A percentile compares a stretch with the other conserved stretches of the same genome.
Evolutionary conservation across 2,888 invertebrate genomes (phyloP).

Genomic region (Notocelia uddmanniana): DNA sequence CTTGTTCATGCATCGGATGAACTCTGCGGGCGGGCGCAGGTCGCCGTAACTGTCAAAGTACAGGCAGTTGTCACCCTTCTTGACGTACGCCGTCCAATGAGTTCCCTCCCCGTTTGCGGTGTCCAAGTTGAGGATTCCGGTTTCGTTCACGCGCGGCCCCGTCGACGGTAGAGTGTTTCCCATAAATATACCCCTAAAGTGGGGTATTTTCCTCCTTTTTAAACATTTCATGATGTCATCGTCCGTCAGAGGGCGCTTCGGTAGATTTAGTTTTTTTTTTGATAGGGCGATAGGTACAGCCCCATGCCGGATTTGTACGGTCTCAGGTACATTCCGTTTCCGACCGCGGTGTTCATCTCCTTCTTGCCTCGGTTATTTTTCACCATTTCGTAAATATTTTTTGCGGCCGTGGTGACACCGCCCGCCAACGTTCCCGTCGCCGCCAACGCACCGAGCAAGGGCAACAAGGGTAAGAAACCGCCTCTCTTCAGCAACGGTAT

Average conservation of each 20-base stretch:
- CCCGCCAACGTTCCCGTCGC: constrained; percentile 15
- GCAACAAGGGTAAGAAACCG: constrained; percentile 20
- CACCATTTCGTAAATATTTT: constrained; percentile 27
- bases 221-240: background rate
- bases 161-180: constrained; percentile 5
- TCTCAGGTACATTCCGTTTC: constrained; percentile 16
- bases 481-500: constrained; percentile 22
- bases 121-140: constrained; percentile 29
- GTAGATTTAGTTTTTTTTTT: background rate
- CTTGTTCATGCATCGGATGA: no score
- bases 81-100: constrained; percentile 23
- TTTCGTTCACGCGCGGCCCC: constrained; percentile 10
- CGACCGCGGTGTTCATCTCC: background rate
- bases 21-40: constrained; percentile 5
- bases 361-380: background rate
- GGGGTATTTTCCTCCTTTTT: background rate
- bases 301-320: no score
- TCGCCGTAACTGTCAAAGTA: constrained; percentile 33
- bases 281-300: no score
- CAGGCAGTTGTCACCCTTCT: constrained; percentile 22
- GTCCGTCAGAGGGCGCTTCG: constrained; percentile 13
- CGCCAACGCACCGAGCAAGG: constrained; percentile 16
- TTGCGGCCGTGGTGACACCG: constrained; percentile 21
- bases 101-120: background rate
- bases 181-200: constrained; percentile 35